Evolutionary conservation across 2,797 vertebrate genomes (phyloP), one percentile per base, ranked within the genome.

Genomic region (Falco cherrug): DNA sequence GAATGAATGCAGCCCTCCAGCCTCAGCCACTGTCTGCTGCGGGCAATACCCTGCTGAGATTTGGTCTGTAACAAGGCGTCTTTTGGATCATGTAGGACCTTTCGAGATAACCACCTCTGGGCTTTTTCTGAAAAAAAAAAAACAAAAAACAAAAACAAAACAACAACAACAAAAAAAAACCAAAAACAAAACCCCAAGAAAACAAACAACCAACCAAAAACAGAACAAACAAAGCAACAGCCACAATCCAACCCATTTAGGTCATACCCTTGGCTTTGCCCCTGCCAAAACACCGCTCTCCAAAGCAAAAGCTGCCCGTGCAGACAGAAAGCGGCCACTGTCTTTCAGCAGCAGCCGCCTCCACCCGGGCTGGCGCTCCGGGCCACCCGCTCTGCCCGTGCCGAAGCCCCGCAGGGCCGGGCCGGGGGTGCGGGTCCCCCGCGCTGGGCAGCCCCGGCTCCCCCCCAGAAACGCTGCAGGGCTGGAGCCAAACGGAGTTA

Each of bases 301-400:
- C 68, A 19, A n/a, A 60, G 63, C 56, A 63, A 79, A 92, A 77
- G 68, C n/a, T 83, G 56, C 37, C 59, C 17, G 0, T 51, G 48
- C 63, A 25, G 48, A 76, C 28, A 71, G 51, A 65, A 83, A 90
- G 84, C 5, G 28, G 33, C 31, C 53, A 31, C 57, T 3, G 11
- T 57, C 4, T 78, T 64, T 21, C 47, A 71, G 51, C 76, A 57
- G 13, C 1, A 2, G 26, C 5, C 3, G 1, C 29, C 47, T 71
- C 29, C 61, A 43, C n/a, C 26, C 5, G 5, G 16, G 13, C 50
- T 19, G 68, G 67, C 65, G 74, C 21, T 57, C n/a, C 0, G 2
- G 11, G 21, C 3, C 16, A n/a, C 63, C 29, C 0, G 2, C 22
- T 74, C 56, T 13, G 39, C 7, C n/a, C 1, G 0, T 25, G 78